A percentile compares a stretch with the other conserved stretches of the same genome.
Evolutionary conservation across 1,140 invertebrate genomes (phyloP).

Genomic region (Drosophila gunungcola): DNA sequence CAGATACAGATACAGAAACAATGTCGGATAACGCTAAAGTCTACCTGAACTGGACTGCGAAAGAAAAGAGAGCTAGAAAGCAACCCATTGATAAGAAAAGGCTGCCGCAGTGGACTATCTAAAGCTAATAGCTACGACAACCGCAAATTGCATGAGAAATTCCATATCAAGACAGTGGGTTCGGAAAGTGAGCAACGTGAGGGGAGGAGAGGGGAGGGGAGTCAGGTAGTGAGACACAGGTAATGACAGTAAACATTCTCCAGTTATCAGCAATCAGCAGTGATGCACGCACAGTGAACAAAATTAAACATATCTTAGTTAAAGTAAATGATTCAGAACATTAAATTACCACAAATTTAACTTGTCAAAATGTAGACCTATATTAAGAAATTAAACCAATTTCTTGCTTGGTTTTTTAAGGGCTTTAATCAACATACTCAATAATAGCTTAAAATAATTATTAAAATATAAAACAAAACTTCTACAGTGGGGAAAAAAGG

Average conservation of each 20-base stretch:
- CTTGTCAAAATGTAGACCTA: too few species aligned
- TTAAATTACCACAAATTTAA: too few species aligned
- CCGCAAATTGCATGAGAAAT: slow-evolving; percentile 68
- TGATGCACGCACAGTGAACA: slow-evolving; percentile 27
- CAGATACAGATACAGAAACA: neutral
- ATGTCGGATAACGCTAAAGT: slow-evolving; percentile 47
- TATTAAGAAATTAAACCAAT: too few species aligned
- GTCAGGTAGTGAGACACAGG: slow-evolving; percentile 30
- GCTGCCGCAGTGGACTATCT: slow-evolving; percentile 41
- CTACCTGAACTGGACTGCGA: slow-evolving; percentile 41
- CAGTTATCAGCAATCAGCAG: slow-evolving; percentile 22
- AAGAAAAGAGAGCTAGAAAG: neutral
- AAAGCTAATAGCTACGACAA: slow-evolving; percentile 65
- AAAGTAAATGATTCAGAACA: neutral
- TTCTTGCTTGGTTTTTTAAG: too few species aligned
- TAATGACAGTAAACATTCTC: slow-evolving; percentile 42
- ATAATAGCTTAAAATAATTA: too few species aligned
- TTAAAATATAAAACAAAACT: too few species aligned
- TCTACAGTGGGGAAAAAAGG: too few species aligned
- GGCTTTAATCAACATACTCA: too few species aligned
- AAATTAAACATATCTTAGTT: neutral
- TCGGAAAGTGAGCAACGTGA: too few species aligned
- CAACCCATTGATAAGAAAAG: slow-evolving; percentile 59
- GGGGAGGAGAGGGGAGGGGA: neutral
- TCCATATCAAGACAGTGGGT: slow-evolving; percentile 9